These are phyloP conservation scores for Oreochromis mossambicus DNA, from an alignment of 2,797 vertebrate species.

Conservation along the genomic window DNA sequence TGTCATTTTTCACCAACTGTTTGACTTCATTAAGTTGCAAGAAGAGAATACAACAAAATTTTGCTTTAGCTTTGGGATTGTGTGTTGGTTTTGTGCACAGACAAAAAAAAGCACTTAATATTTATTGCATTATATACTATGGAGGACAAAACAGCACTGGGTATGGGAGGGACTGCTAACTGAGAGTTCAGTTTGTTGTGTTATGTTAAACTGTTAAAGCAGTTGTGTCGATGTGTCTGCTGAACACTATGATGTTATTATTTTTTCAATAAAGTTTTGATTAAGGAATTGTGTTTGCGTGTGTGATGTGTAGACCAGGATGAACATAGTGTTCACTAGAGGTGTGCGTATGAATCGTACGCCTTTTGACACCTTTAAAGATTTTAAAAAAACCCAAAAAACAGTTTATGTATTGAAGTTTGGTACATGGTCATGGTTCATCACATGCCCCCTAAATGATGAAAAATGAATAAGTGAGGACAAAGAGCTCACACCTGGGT, in stretches of 20 bases:
- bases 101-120: background rate
- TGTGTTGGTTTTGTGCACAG: background rate
- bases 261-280: slow-evolving; percentile 2
- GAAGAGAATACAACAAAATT: background rate
- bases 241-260: background rate
- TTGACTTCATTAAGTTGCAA: background rate
- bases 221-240: background rate
- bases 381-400: background rate
- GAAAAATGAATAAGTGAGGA: background rate
- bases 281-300: background rate
- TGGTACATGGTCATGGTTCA: background rate
- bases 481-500: background rate
- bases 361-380: background rate
- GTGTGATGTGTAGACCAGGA: background rate
- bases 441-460: background rate
- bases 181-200: background rate
- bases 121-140: background rate
- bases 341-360: background rate
- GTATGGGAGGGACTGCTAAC: background rate
- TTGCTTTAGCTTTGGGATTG: background rate
- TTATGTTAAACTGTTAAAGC: background rate
- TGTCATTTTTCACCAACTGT: background rate
- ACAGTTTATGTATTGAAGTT: background rate
- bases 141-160: background rate
- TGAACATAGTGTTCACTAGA: background rate